Base-by-base conservation (phyloP, 2,113 vertebrate genomes). In the Amazona guildingii region DNA sequence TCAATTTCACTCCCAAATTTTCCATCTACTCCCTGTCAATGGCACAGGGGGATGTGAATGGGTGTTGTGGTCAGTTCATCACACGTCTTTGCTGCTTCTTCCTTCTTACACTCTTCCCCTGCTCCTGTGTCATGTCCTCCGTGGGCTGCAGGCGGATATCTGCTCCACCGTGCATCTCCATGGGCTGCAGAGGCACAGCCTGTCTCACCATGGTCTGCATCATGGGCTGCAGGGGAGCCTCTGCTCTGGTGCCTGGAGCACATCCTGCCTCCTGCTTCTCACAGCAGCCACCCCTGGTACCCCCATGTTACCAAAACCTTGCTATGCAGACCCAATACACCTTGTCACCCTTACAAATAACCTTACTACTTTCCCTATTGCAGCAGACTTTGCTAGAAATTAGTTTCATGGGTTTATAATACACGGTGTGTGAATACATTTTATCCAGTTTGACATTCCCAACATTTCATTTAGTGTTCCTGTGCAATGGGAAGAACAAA, bases 81-180 rank as follows among this genome's bases (percentile, higher is more conserved):
- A 20, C 1, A 0, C 2, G 1, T n/a, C 11, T 10, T 24, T 55
- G 54, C 62, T 82, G 24, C 24, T 29, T 20, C 48, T 39, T 39
- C 35, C 35, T 29, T 13, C 48, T 39, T 13, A 52, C 10, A 39
- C 35, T 35, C 25, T 37, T 52, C 7, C 27, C 13, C 27, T 72
- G 27, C 48, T 29, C 35, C 27, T 6, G 13, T 3, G 1, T 39
- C 27, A 10, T 35, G 35, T 29, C 18, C 48, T 52, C 48, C 48
- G 29, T 1, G 48, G 13, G 48, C 68, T 70, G 48, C 25, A 29
- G n/a, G 18, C 14, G 46, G 46, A 10, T 35, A 4, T 35, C 33
- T 70, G 46, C 9, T 51, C 46, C n/a, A 24, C n/a, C 4, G 4
- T 20, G 25, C 12, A 13, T 5, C 17, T 37, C 46, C n/a, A 25